A percentile compares a stretch with the other conserved stretches of the same genome.
Evolutionary conservation across 1,140 invertebrate species (phyloP).

Genomic region (Globodera ellingtonae): DNA sequence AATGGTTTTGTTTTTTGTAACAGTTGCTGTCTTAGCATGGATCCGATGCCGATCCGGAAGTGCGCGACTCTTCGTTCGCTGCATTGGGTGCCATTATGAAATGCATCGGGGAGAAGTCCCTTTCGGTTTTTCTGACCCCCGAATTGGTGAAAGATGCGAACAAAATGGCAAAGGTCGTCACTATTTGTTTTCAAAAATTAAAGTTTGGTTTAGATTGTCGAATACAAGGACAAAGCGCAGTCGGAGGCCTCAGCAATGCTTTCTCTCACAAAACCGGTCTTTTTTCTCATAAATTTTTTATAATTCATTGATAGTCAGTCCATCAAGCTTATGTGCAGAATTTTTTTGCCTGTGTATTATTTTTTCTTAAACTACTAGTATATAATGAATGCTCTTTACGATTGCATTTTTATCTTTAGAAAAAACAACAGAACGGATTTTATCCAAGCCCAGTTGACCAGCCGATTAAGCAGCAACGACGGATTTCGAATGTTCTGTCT

Average conservation of each 20-base stretch:
- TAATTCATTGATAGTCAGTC: conserved; percentile 73
- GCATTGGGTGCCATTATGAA: conserved; percentile 90
- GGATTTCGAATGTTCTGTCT: too few species aligned
- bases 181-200: neutral
- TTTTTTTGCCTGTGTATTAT: too few species aligned
- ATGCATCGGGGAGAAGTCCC: conserved; percentile 87
- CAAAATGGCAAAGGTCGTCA: conserved; percentile 83
- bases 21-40: conserved; percentile 39
- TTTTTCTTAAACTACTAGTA: too few species aligned
- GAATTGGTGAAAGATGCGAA: conserved; percentile 79
- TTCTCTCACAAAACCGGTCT: too few species aligned
- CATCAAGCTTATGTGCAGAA: too few species aligned
- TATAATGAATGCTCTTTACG: too few species aligned
- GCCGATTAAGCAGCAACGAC: too few species aligned
- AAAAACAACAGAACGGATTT: too few species aligned
- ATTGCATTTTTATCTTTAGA: too few species aligned
- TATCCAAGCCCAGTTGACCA: too few species aligned
- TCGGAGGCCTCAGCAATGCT: neutral
- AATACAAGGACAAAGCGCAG: neutral
- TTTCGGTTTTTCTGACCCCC: conserved; percentile 77
- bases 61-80: conserved; percentile 71
- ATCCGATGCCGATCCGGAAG: conserved; percentile 60
- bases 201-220: neutral
- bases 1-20: too few species aligned
- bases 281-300: conserved; percentile 78